These are phyloP conservation scores for Aphidius ervi DNA, from an alignment of 1,140 invertebrate species.

Conservation along the genomic window DNA sequence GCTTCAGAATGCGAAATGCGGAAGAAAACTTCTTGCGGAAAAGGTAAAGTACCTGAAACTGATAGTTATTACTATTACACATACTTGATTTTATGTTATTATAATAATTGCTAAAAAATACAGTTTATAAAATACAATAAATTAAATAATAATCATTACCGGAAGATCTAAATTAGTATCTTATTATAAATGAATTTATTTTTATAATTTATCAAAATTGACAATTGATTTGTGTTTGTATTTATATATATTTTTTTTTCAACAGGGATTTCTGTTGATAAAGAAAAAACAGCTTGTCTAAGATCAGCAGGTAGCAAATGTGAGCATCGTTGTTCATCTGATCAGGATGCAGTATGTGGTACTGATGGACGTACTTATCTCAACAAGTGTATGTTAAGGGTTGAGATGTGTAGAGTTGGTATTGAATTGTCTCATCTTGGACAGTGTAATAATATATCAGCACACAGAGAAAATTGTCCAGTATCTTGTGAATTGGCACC, in stretches of 20 bases:
- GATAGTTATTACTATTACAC: no score
- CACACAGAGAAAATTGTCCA: slow-evolving; percentile 82
- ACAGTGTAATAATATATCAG: slow-evolving; percentile 82
- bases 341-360: slow-evolving; percentile 85
- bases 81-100: neutral
- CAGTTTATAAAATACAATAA: neutral
- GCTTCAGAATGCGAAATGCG: slow-evolving; percentile 86
- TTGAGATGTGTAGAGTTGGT: slow-evolving; percentile 74
- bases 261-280: slow-evolving; percentile 57
- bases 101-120: neutral
- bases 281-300: slow-evolving; percentile 62
- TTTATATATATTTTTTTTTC: neutral
- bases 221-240: no score
- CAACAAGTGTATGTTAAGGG: slow-evolving; percentile 85
- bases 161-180: neutral
- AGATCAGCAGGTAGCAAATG: slow-evolving; percentile 73
- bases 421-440: slow-evolving; percentile 75
- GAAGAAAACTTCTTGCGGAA: slow-evolving; percentile 80
- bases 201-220: neutral
- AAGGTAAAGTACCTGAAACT: slow-evolving; percentile 56
- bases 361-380: slow-evolving; percentile 85
- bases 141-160: neutral
- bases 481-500: slow-evolving; percentile 79
- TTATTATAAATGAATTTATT: neutral
- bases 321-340: slow-evolving; percentile 70